These are phyloP conservation scores for Coluber constrictor DNA, from an alignment of 2,797 vertebrate species.

Conservation along the genomic window DNA sequence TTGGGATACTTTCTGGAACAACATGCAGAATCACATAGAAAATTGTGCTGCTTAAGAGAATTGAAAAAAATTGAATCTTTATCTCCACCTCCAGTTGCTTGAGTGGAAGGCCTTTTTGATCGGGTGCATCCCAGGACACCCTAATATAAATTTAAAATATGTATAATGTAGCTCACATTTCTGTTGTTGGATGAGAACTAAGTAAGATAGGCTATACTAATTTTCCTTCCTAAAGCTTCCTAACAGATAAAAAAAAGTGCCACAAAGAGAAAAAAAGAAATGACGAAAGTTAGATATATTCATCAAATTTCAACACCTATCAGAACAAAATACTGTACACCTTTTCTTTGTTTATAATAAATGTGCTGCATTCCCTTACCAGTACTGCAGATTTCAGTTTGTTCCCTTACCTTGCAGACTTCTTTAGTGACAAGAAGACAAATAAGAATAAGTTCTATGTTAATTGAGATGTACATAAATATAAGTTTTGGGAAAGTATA, in stretches of 20 bases:
- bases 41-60: neutral
- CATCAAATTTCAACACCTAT: neutral
- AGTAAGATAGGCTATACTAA: neutral
- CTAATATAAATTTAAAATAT: neutral
- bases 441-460: neutral
- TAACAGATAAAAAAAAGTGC: neutral
- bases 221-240: neutral
- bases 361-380: neutral
- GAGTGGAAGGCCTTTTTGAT: neutral
- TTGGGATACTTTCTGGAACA: neutral
- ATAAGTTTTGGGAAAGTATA: too few relatives aligned
- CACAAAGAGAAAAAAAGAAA: neutral
- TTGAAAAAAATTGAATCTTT: neutral
- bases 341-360: neutral
- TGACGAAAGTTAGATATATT: neutral
- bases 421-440: neutral
- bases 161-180: neutral
- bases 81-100: neutral
- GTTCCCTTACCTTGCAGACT: neutral
- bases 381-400: neutral
- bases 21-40: neutral
- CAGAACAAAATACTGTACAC: neutral
- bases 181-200: neutral
- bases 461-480: neutral
- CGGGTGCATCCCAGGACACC: neutral